Base-by-base conservation (phyloP, 2,113 vertebrate genomes). In the Misgurnus anguillicaudatus region DNA sequence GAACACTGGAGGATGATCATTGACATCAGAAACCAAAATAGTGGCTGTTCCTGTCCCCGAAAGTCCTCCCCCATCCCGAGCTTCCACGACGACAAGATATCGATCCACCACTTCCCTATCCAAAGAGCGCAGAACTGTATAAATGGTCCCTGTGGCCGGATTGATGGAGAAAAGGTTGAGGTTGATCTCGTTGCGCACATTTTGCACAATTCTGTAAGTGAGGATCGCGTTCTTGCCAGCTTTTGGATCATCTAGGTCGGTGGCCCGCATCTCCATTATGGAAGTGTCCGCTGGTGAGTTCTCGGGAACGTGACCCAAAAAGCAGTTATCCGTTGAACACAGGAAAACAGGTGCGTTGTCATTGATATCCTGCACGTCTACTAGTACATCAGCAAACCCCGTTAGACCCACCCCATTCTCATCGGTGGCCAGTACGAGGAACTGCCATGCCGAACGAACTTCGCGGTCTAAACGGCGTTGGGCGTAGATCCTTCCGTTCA, bases 91-190 rank as follows among this genome's bases (percentile, higher is more conserved):
- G 57, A 97, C 85, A 0, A 95, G 83, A 41, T 95, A 95, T 13
- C 83, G 91, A 53, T 95, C 90, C 78, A 94, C 88, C n/a, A 86
- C 89, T 88, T 96, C 95, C 19, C 95, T 89, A 81, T 97, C 95
- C 85, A 96, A 89, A 5, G 93, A 93, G 2, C 94, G 86, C 0
- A 95, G 86, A 41, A 95, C 90, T 0, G 94, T 96, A 79, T 89
- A 94, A 72, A 97, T 93, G 38, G 94, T 94, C 55, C 95, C 95
- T 0, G 92, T 96, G 55, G 86, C 86, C 1, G 92, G 88, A 79
- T 94, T 92, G 87, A 97, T 91, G 65, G 94, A 93, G 87, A 97
- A 97, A 78, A 97, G 89, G 79, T 95, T 89, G 38, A 96, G 92
- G 86, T 95, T 95, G 78, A 96, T 94, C 67, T 95, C 91, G 0